Evolutionary conservation across 2,113 vertebrate species (phyloP).

Genomic region (Galbula dea): DNA sequence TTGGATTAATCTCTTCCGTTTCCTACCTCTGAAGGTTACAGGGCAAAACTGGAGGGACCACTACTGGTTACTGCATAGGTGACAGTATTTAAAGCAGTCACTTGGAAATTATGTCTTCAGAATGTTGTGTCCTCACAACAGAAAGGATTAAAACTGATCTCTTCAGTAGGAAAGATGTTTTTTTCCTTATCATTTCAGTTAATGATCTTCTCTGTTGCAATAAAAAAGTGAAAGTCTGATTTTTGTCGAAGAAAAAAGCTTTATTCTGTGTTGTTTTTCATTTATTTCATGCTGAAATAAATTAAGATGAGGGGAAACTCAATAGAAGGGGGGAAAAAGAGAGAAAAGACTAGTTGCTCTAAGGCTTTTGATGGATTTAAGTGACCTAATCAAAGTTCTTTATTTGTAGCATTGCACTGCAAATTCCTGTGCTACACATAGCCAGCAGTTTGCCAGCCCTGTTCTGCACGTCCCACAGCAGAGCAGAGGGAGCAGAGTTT

Average conservation of each 20-base stretch:
- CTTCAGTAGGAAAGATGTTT: neutral
- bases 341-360: neutral
- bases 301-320: neutral
- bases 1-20: neutral
- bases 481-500: neutral
- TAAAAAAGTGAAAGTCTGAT: neutral
- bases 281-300: neutral
- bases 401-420: neutral
- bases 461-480: neutral
- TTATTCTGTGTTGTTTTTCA: neutral
- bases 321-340: neutral
- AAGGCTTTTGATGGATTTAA: neutral
- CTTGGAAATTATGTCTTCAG: neutral
- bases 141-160: neutral
- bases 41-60: neutral
- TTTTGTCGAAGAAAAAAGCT: neutral
- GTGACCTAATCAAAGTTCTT: neutral
- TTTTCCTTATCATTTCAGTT: neutral
- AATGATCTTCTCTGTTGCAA: neutral
- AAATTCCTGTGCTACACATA: neutral
- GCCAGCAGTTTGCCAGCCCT: neutral
- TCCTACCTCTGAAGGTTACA: neutral
- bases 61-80: neutral
- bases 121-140: neutral
- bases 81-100: neutral